Evolutionary conservation across 2,888 invertebrate species (phyloP), one percentile per base, ranked within the genome.

Genomic region (Galerucella pusilla): DNA sequence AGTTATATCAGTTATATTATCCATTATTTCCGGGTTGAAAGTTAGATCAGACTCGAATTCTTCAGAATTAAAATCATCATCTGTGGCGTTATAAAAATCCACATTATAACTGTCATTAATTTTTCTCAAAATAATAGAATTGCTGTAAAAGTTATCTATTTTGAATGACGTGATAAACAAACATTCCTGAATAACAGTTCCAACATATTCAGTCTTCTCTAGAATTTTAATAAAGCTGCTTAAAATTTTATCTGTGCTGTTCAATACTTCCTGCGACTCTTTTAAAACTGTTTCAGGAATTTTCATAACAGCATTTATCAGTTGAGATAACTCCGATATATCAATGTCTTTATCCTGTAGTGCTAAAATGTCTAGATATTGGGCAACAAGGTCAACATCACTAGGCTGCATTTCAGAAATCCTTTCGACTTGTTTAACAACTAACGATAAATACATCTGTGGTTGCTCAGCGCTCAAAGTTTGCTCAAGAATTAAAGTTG

Each of bases 211-310:
- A 3, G 77, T 77, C 16, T 71, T 75, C 46, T 75, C 74, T 57
- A 83, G 63, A 57, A 80, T 70, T 28, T 79, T 65, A 28, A 83
- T 82, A 7, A 82, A 75, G 66, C 66, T 76, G n/a, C 79, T 57
- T 46, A 85, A 73, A 46, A 84, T 79, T 66, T 76, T 74, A 72
- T 85, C 83, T 2, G 82, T 81, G 46, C 81, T 78, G 35, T 82
- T 81, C 25, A 78, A 81, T 0, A 69, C 61, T 6, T 49, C 57
- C 69, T 84, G 84, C 5, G 82, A 80, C 10, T 77, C 65, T 60
- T 72, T 71, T 49, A 84, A 69, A 20, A 79, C 69, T 7, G 52
- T 14, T 68, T 68, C 66, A 14, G 78, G 75, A 2, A 79, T 67
- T 12, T 78, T 75, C 77, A 81, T 78, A 9, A 83, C 28, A 25